Percentiles rank a stretch among this genome's conserved stretches.
These are phyloP conservation scores for Apeira syringaria DNA, from an alignment of 2,888 invertebrate species.

Conservation along the genomic window DNA sequence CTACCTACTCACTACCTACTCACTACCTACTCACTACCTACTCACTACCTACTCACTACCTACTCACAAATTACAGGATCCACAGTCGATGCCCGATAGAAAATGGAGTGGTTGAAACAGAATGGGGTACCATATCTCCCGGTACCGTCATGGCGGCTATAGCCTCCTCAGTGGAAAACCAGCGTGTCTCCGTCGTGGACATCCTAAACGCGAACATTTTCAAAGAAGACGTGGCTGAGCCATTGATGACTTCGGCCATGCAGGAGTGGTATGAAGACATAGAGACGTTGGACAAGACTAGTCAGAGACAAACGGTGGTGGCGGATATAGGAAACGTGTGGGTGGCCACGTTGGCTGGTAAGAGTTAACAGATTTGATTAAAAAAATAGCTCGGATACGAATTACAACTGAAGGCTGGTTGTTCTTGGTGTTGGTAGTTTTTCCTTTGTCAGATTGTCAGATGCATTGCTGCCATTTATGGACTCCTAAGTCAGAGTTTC, in stretches of 20 bases:
- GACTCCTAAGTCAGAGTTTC: too few species aligned
- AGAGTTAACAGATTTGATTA: too few species aligned
- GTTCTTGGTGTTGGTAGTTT: too few species aligned
- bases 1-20: too few species aligned
- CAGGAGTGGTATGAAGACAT: slow-evolving; percentile 67
- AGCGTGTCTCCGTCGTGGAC: slow-evolving; percentile 77
- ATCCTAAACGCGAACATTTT: slow-evolving; percentile 69
- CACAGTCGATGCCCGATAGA: slow-evolving; percentile 85
- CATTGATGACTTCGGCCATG: slow-evolving; percentile 58
- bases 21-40: too few species aligned
- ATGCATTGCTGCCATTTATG: too few species aligned
- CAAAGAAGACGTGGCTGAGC: slow-evolving; percentile 64
- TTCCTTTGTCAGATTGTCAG: too few species aligned
- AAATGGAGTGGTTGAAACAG: slow-evolving; percentile 85
- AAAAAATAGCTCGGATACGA: too few species aligned
- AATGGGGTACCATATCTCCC: slow-evolving; percentile 84
- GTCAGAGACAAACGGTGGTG: slow-evolving; percentile 37
- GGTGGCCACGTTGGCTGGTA: slow-evolving; percentile 85
- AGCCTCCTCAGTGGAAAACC: slow-evolving; percentile 84
- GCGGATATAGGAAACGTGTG: slow-evolving; percentile 82
- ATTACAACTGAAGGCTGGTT: too few species aligned
- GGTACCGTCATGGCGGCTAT: slow-evolving; percentile 84
- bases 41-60: too few species aligned
- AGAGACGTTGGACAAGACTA: slow-evolving; percentile 48
- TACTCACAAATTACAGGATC: too few species aligned